Evolutionary conservation across 2,113 vertebrate genomes (phyloP).

Genomic region (Mesembrinibis cayennensis): DNA sequence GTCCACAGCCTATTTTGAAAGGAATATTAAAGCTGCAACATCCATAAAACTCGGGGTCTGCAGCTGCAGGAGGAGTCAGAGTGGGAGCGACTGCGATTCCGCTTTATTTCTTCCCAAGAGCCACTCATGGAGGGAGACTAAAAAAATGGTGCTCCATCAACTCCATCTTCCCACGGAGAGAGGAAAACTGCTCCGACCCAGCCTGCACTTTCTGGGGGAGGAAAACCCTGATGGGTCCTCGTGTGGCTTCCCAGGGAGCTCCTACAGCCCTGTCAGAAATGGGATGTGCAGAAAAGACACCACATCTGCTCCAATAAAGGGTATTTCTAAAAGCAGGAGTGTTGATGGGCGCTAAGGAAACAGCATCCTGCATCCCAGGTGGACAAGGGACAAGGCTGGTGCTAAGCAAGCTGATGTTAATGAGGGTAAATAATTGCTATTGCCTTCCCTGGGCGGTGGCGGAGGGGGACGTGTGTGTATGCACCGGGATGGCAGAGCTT

Average conservation of each 20-base stretch:
- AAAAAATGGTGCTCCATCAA: background rate
- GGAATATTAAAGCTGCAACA: background rate
- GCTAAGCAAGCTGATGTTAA: background rate
- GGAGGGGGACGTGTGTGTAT: fast-evolving
- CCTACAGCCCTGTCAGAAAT: fast-evolving
- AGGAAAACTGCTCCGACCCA: background rate
- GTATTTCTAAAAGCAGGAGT: background rate
- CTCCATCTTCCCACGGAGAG: fast-evolving
- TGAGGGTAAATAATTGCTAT: background rate
- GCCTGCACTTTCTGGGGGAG: background rate
- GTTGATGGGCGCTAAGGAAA: background rate
- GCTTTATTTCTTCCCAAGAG: background rate
- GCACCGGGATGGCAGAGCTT: background rate
- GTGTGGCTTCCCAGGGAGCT: background rate
- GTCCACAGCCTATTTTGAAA: background rate
- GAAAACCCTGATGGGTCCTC: background rate
- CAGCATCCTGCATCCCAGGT: background rate
- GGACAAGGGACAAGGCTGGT: background rate
- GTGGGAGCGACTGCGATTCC: fast-evolving
- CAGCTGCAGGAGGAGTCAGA: background rate
- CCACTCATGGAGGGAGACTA: background rate
- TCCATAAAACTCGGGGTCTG: background rate
- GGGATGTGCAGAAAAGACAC: background rate
- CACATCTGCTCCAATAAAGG: background rate
- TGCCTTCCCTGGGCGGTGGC: fast-evolving